Evolutionary conservation across 2,113 vertebrate genomes (phyloP).

Genomic region (Pampusana beccarii): DNA sequence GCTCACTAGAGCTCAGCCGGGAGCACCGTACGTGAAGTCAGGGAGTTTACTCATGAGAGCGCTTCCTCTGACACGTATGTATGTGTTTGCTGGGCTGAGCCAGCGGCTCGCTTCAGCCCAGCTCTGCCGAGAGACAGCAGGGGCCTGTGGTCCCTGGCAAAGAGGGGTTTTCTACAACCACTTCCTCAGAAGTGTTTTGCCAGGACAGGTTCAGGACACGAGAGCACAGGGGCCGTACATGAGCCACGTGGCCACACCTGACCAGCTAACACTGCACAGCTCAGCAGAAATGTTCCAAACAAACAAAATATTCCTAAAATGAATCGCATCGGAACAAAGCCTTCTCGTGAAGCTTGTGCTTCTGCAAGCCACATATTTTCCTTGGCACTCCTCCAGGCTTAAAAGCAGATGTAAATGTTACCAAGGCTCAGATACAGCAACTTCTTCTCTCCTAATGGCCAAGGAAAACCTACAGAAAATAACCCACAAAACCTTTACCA

Average conservation of each 20-base stretch:
- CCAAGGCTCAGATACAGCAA: not conserved
- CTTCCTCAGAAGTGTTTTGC: not conserved
- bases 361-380: slow-evolving; percentile 22
- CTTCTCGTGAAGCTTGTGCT: slow-evolving; percentile 7
- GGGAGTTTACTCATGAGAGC: not conserved
- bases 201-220: not conserved
- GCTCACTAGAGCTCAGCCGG: not conserved
- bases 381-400: slow-evolving; percentile 32
- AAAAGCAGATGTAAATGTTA: slow-evolving; percentile 33
- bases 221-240: not conserved
- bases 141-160: not conserved
- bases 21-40: not conserved
- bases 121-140: not conserved
- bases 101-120: not conserved
- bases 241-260: not conserved
- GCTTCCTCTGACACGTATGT: not conserved
- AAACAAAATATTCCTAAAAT: not conserved
- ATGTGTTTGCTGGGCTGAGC: not conserved
- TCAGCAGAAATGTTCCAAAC: not conserved
- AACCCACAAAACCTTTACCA: not conserved
- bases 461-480: not conserved
- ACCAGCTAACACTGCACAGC: not conserved
- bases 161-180: not conserved
- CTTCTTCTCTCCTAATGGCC: not conserved
- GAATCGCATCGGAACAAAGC: not conserved